A percentile compares a stretch with the other conserved stretches of the same genome.
Evolutionary conservation across 2,888 invertebrate species (phyloP).

Genomic region (Sicus ferrugineus): DNA sequence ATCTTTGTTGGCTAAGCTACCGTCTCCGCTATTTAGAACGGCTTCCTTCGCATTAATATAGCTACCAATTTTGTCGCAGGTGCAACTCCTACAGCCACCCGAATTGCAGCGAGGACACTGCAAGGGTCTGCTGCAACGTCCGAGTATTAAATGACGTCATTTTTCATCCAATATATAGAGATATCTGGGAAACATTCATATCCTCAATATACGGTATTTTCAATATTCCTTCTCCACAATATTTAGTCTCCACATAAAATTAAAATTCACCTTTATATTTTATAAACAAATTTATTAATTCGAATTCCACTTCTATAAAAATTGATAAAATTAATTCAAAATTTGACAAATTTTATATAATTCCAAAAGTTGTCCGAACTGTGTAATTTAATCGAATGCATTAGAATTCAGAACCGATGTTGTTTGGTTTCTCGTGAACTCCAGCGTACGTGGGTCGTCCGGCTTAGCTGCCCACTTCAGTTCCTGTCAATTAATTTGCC

Average conservation of each 20-base stretch:
- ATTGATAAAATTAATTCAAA: too few relatives aligned
- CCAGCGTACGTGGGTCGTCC: neutral
- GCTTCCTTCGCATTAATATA: neutral
- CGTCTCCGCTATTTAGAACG: neutral
- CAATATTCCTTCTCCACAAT: neutral
- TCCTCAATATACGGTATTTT: neutral
- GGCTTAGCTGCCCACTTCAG: neutral
- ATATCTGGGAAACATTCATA: too few relatives aligned
- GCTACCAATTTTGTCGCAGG: neutral
- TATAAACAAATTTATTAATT: too few relatives aligned
- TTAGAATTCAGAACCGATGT: neutral
- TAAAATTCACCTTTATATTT: too few relatives aligned
- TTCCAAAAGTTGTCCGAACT: neutral
- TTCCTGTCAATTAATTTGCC: slow-evolving; percentile 6
- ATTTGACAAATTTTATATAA: too few relatives aligned
- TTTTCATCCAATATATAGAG: too few relatives aligned
- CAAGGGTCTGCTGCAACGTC: too few relatives aligned
- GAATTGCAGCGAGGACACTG: neutral
- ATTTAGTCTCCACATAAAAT: too few relatives aligned
- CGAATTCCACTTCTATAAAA: too few relatives aligned
- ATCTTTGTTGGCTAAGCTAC: neutral
- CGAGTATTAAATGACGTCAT: too few relatives aligned
- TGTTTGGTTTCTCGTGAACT: neutral
- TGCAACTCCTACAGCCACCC: neutral
- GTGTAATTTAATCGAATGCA: slow-evolving; percentile 1